These are phyloP conservation scores for Python bivittatus DNA, from an alignment of 2,113 vertebrate genomes.

Conservation along the genomic window DNA sequence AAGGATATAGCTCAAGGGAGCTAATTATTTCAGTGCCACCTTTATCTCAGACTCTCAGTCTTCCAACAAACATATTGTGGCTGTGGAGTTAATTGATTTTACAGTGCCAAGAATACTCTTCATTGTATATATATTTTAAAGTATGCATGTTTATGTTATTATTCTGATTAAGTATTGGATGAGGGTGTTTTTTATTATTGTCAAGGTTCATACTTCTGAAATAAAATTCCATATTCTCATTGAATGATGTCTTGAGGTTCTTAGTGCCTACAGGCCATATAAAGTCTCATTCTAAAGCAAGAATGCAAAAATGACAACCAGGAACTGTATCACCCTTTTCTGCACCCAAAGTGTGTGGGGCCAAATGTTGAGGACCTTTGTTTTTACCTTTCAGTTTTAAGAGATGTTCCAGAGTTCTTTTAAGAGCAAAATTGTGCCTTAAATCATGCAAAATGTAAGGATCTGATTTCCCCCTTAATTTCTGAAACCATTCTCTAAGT, in stretches of 20 bases:
- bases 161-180: not conserved
- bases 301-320: not conserved
- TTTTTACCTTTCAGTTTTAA: not conserved
- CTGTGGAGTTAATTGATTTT: not conserved
- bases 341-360: not conserved
- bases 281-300: not conserved
- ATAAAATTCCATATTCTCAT: not conserved
- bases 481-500: not conserved
- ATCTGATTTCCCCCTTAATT: not conserved
- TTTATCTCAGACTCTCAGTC: not conserved
- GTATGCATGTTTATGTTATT: not conserved
- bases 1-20: not conserved
- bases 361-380: not conserved
- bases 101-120: not conserved
- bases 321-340: not conserved
- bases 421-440: not conserved
- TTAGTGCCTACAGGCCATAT: not conserved
- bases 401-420: not conserved
- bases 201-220: not conserved
- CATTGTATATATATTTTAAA: not conserved
- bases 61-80: not conserved
- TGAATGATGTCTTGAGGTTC: not conserved
- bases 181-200: not conserved
- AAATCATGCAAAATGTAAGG: not conserved
- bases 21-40: slow-evolving; percentile 18